phyloP scores from a whole-genome alignment of 2,797 vertebrate species.

The Anableps anableps region DNA sequence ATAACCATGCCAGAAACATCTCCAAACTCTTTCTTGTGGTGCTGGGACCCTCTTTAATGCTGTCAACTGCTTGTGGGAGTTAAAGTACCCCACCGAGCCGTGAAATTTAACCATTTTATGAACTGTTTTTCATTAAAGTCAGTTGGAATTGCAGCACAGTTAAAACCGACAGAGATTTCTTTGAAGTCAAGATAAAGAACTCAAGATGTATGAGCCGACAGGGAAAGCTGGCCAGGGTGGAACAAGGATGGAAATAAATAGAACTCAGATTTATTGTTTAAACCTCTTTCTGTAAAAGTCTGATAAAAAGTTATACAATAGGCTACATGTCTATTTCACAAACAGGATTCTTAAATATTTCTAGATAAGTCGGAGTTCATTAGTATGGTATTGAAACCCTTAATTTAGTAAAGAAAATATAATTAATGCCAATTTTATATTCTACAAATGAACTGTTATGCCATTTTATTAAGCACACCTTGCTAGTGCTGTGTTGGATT shows the following conservation, averaged over 20 bases:
- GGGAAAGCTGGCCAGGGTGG: neutral
- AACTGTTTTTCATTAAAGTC: conserved; percentile 10
- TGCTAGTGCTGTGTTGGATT: neutral
- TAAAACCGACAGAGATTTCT: neutral
- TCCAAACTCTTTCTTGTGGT: conserved; percentile 45
- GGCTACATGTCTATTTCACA: neutral
- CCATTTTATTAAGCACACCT: no score
- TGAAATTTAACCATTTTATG: conserved; percentile 22
- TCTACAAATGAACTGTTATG: no score
- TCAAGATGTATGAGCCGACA: neutral
- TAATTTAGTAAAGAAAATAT: neutral
- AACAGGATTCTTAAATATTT: neutral
- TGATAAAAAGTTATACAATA: neutral
- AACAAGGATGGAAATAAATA: neutral
- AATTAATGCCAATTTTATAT: neutral
- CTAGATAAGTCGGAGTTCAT: neutral
- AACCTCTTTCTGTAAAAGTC: neutral
- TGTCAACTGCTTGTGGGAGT: conserved; percentile 41
- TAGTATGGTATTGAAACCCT: neutral
- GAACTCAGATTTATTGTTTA: neutral
- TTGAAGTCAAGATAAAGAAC: conserved; percentile 3
- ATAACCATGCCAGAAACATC: conserved; percentile 16
- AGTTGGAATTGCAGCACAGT: conserved; percentile 3
- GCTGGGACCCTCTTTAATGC: conserved; percentile 57
- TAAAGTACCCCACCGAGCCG: conserved; percentile 14